Percentiles rank a stretch among this genome's conserved stretches.
These are phyloP conservation scores for Notamacropus eugenii DNA, from an alignment of 2,797 vertebrate species.

Conservation along the genomic window DNA sequence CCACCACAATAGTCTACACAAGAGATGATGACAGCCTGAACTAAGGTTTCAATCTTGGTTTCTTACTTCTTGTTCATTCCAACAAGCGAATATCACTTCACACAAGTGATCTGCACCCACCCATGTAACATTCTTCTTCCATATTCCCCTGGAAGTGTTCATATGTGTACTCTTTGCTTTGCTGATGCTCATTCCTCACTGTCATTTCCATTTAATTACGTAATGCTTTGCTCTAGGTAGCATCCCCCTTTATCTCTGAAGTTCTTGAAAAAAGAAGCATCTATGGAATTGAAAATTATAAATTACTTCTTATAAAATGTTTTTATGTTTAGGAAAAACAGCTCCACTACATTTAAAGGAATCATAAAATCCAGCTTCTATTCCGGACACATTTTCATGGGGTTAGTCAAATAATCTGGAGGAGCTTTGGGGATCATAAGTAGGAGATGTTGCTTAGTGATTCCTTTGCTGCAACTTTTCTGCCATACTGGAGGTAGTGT, in stretches of 20 bases:
- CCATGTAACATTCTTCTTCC: not conserved
- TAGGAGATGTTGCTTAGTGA: not conserved
- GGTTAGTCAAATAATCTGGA: not conserved
- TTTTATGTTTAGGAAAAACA: not conserved
- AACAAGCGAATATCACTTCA: not conserved
- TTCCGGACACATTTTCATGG: not conserved
- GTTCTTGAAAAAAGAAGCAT: not conserved
- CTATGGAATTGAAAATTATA: not conserved
- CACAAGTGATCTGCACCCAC: not conserved
- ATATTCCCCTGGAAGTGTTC: not conserved
- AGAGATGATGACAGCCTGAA: not conserved
- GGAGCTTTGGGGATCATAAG: not conserved
- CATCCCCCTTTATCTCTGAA: not conserved
- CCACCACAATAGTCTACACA: not conserved
- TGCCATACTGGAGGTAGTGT: not conserved
- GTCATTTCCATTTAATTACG: not conserved
- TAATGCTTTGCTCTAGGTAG: not conserved
- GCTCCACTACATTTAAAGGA: not conserved
- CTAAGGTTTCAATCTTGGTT: not conserved
- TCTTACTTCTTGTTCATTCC: not conserved
- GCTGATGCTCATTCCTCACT: not conserved
- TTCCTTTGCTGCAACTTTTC: not conserved
- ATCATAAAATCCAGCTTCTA: not conserved
- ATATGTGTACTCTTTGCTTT: not conserved
- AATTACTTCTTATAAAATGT: not conserved